Evolutionary conservation across 2,113 vertebrate genomes (phyloP).

Genomic region (Puntigrus tetrazona): DNA sequence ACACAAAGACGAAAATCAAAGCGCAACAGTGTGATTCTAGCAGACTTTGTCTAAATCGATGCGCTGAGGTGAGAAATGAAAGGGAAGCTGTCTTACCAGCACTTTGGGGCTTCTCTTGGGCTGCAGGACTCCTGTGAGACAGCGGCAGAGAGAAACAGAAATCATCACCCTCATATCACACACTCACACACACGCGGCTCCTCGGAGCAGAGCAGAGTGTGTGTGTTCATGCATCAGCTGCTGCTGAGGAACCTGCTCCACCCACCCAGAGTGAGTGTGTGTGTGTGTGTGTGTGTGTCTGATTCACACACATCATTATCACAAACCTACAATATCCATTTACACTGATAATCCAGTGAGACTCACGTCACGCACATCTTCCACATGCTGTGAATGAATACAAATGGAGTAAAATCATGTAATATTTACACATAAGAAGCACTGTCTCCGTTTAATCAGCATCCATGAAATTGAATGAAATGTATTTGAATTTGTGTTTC

Average conservation of each 20-base stretch:
- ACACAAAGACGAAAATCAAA: not conserved
- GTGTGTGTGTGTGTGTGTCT: not conserved
- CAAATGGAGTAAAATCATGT: not conserved
- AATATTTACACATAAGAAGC: too few species aligned
- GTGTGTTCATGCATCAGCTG: not conserved
- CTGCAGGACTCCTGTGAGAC: constrained; percentile 93
- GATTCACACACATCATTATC: too few species aligned
- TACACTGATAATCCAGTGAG: too few species aligned
- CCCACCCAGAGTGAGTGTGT: too few species aligned
- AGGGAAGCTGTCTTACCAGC: constrained; percentile 85
- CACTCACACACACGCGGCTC: constrained; percentile 4
- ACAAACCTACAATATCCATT: too few species aligned
- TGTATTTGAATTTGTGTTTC: too few species aligned
- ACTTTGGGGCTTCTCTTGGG: constrained; percentile 98
- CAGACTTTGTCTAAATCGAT: not conserved
- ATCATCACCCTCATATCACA: constrained; percentile 66
- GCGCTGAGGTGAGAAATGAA: not conserved
- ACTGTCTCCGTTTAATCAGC: too few species aligned
- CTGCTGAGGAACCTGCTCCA: not conserved
- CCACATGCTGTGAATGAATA: too few species aligned
- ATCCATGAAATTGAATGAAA: too few species aligned
- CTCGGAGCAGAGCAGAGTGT: not conserved
- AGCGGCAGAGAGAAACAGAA: constrained; percentile 83
- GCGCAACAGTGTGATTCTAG: not conserved
- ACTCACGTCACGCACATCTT: too few species aligned